These are phyloP conservation scores for Donacobius atricapilla DNA, from an alignment of 2,113 vertebrate genomes.

Conservation along the genomic window DNA sequence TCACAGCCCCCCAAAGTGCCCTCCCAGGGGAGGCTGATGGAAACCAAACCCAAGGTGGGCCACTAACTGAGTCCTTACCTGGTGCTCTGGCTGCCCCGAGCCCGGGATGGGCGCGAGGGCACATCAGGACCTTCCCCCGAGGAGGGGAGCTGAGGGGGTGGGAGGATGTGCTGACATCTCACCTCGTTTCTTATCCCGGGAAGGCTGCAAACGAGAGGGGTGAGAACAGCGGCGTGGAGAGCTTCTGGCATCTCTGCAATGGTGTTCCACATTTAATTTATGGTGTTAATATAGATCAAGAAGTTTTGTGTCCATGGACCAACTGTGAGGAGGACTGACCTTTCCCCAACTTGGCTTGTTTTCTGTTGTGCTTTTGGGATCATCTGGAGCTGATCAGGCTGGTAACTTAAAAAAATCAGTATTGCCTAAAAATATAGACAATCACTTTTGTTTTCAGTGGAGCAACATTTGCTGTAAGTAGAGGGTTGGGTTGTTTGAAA, in stretches of 20 bases:
- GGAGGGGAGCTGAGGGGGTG: background rate
- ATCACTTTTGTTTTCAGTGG: slow-evolving; percentile 1
- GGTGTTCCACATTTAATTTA: background rate
- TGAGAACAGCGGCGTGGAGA: background rate
- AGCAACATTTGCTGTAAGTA: background rate
- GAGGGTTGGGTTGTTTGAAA: slow-evolving; percentile 1
- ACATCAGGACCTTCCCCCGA: background rate
- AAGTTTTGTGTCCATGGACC: background rate
- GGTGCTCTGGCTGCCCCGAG: background rate
- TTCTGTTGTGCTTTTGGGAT: background rate
- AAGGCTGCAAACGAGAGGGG: background rate
- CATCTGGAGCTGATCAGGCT: slow-evolving; percentile 45
- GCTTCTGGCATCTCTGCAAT: background rate
- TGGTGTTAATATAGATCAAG: background rate
- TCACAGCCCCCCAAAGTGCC: background rate
- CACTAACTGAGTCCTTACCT: background rate
- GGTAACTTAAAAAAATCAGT: background rate
- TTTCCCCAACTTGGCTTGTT: background rate
- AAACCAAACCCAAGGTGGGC: background rate
- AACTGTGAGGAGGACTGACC: background rate
- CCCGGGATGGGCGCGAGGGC: background rate
- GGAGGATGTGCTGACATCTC: slow-evolving; percentile 31
- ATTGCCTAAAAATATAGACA: background rate
- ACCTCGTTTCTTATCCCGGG: background rate
- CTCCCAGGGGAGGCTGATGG: background rate